phyloP scores from a whole-genome alignment of 2,113 vertebrate genomes.

The Rhea pennata region DNA sequence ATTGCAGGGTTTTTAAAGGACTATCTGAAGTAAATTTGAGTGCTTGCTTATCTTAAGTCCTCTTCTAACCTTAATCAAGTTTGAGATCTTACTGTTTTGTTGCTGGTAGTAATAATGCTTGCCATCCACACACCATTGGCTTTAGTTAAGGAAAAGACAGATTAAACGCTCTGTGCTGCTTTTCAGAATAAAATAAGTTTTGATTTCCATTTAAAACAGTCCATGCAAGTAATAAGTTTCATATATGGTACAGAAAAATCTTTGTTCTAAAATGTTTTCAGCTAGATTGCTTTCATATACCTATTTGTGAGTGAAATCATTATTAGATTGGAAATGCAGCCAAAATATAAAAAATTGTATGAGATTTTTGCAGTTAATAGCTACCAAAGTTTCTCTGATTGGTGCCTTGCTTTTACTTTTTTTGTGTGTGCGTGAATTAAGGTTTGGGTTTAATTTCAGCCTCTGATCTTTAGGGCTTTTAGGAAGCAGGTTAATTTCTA shows the following conservation, averaged over 20 bases:
- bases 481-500: not conserved
- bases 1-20: not conserved
- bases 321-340: not conserved
- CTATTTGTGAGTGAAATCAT: not conserved
- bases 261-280: conserved; percentile 7
- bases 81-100: not conserved
- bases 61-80: not conserved
- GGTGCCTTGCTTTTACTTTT: not conserved
- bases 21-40: not conserved
- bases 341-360: not conserved
- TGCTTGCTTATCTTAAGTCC: not conserved
- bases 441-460: not conserved
- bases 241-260: not conserved
- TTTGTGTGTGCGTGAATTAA: not conserved
- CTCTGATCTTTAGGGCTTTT: not conserved
- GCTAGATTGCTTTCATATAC: not conserved
- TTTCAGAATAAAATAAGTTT: conserved; percentile 48
- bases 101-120: not conserved
- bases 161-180: conserved; percentile 59
- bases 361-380: not conserved
- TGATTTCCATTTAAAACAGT: conserved; percentile 44
- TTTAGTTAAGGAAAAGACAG: conserved; percentile 52
- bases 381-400: not conserved
- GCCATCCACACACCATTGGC: not conserved
- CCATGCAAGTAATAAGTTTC: not conserved